phyloP scores from a whole-genome alignment of 1,140 invertebrate genomes.

The Ectropis grisescens region DNA sequence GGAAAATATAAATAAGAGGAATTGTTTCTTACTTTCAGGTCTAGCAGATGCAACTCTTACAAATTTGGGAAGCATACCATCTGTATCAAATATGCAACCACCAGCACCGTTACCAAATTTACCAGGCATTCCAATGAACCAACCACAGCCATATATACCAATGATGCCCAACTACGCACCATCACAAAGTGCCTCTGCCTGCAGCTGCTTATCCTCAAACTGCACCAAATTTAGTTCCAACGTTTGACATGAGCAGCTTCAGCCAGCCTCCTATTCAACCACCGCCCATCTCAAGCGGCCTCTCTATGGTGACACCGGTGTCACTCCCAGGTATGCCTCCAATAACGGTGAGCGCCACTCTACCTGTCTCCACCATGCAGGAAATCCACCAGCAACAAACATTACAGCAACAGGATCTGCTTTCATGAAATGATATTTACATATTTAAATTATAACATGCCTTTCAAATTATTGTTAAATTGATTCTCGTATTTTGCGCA shows the following conservation, averaged over 20 bases:
- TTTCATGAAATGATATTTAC: conserved; percentile 36
- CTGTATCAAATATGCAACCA: conserved; percentile 54
- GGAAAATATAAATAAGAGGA: too few species aligned
- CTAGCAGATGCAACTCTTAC: conserved; percentile 58
- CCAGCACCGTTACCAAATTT: conserved; percentile 69
- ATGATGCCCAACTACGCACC: conserved; percentile 63
- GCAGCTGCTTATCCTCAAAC: conserved; percentile 21
- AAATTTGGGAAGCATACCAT: conserved; percentile 58
- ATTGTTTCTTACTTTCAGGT: too few species aligned
- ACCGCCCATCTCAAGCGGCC: conserved; percentile 43
- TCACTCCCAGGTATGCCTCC: conserved; percentile 84
- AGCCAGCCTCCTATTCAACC: conserved; percentile 32
- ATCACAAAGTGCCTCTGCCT: conserved; percentile 18
- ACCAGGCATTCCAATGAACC: conserved; percentile 74
- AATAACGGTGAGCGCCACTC: conserved; percentile 82
- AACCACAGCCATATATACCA: conserved; percentile 68
- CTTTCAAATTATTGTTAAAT: not conserved
- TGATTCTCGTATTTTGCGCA: too few species aligned
- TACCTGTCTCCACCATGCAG: conserved; percentile 71
- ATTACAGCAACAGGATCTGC: conserved; percentile 47
- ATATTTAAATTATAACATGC: conserved; percentile 3
- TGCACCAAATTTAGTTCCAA: conserved; percentile 45
- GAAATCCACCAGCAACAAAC: conserved; percentile 60
- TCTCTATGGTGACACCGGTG: conserved; percentile 75
- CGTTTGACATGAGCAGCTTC: conserved; percentile 58